Evolutionary conservation across 2,113 vertebrate species (phyloP), one percentile per base, ranked within the genome.

Genomic region (Grammomys surdaster): DNA sequence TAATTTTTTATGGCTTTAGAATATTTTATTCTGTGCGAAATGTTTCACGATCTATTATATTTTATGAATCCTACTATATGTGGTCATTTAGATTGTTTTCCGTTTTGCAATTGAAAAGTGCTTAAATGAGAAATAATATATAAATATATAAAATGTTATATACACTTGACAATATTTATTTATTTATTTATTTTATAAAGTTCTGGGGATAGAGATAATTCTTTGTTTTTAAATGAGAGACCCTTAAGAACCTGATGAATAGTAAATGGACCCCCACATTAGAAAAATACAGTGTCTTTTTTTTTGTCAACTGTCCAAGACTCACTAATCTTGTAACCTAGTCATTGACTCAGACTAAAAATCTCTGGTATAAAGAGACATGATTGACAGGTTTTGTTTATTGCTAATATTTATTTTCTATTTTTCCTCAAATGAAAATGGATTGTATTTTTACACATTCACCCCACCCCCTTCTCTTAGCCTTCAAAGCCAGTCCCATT

Each of bases 11-110:
- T 89, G 54, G 11, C 69, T 85, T 5, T 96, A 51, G 70, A 51
- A 9, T 94, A 77, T 94, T 94, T 96, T 20, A 76, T 86, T 94
- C 24, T 77, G 22, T 91, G 56, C 88, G 81, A 92, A 86, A 92
- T 89, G 28, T 81, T 3, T 28, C 36, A 56, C 70, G 31, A 36
- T 80, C 48, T 80, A 54, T 80, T 93, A 13, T 76, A 86, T 63
- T 94, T 96, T 56, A 77, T 58, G 26, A 96, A 24, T 31, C 11
- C 40, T 36, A 54, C 65, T 92, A 65, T 9, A 90, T 63, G 77
- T 69, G 48, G 17, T 58, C 24, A 65, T 88, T 77, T 88, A 89
- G 16, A 24, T 56, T 86, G 89, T 84, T 95, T 89, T 20, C 19
- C 87, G 67, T 90, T 93, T 89, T 91, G 7, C 36, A 86, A 54